Conservation (phyloP, 2,888 invertebrate species). For the Lasioglossum malachurum region DNA sequence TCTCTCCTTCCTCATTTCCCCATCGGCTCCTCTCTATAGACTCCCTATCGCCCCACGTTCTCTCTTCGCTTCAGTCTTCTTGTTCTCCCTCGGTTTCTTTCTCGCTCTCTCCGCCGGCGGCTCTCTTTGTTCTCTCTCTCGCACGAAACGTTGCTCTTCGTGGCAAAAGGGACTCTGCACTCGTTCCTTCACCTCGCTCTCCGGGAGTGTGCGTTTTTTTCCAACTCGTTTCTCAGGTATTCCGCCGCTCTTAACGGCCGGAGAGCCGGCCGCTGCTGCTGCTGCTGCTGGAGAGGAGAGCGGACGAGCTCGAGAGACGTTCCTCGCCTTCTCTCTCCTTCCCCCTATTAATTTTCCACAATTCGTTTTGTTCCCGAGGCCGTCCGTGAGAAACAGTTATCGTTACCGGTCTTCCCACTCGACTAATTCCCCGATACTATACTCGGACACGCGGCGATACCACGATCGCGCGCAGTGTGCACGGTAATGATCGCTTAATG, state of each 20-base stretch:
- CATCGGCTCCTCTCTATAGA: conserved; percentile 50
- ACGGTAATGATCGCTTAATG: conserved; percentile 2
- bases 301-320: conserved; percentile 53
- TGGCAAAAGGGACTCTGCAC: conserved; percentile 73
- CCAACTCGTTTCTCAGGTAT: conserved; percentile 81
- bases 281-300: conserved; percentile 22
- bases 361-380: conserved; percentile 44
- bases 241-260: conserved; percentile 78
- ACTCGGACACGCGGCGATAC: not conserved
- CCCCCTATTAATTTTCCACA: conserved; percentile 58
- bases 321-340: conserved; percentile 33
- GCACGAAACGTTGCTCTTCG: conserved; percentile 61
- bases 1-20: conserved; percentile 35
- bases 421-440: conserved; percentile 4
- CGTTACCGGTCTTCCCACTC: conserved; percentile 28
- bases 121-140: conserved; percentile 24
- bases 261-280: conserved; percentile 36
- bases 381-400: conserved; percentile 47
- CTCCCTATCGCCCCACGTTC: conserved; percentile 27
- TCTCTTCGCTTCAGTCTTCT: conserved; percentile 13
- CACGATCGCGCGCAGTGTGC: not conserved
- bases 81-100: not conserved
- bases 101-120: not conserved
- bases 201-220: conserved; percentile 74
- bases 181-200: conserved; percentile 81